Evolutionary conservation across 2,797 vertebrate genomes (phyloP).

Genomic region (Allobates femoralis): DNA sequence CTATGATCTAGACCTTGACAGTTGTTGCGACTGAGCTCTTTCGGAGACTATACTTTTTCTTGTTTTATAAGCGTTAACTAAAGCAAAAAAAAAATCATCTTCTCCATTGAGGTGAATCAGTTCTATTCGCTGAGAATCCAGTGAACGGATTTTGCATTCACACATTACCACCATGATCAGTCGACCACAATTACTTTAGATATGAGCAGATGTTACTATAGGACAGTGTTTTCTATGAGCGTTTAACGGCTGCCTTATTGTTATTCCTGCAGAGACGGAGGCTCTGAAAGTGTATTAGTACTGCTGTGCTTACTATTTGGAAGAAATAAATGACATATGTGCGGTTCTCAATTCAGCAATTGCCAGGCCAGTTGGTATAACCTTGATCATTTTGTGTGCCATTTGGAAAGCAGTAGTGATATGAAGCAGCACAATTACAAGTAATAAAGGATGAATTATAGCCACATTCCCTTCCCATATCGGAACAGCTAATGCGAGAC

Average conservation of each 20-base stretch:
- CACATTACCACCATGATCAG: neutral
- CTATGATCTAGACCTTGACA: neutral
- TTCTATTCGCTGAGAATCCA: neutral
- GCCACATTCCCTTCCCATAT: conserved; percentile 32
- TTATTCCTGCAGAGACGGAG: neutral
- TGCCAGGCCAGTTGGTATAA: conserved; percentile 14
- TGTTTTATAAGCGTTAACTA: neutral
- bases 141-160: neutral
- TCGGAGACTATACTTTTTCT: neutral
- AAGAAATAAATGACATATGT: conserved; percentile 18
- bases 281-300: neutral
- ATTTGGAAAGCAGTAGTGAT: conserved; percentile 49
- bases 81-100: neutral
- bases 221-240: neutral
- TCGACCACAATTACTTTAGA: neutral
- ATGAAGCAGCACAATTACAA: conserved; percentile 50
- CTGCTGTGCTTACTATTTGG: conserved; percentile 13
- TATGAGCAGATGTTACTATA: neutral
- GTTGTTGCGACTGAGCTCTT: neutral
- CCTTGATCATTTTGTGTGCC: conserved; percentile 22
- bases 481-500: conserved; percentile 43
- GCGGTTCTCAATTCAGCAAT: neutral
- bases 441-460: conserved; percentile 55
- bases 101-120: neutral
- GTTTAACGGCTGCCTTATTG: neutral